phyloP scores from a whole-genome alignment of 2,797 vertebrate genomes.

The Decapterus maruadsi region DNA sequence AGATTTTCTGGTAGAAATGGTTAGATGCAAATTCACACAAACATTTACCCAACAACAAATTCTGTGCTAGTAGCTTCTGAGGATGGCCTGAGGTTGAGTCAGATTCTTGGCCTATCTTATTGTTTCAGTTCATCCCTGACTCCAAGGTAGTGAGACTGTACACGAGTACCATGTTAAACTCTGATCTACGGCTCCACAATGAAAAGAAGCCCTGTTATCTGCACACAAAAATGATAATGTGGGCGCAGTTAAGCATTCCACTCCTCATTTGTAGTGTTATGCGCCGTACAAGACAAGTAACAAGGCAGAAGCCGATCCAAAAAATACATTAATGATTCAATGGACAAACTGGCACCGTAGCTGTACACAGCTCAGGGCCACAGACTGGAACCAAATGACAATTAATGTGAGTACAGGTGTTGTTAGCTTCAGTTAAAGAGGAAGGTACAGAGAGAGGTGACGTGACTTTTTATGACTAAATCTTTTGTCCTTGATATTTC shows the following conservation, averaged over 20 bases:
- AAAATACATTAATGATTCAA: constrained; percentile 41
- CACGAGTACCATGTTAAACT: not conserved
- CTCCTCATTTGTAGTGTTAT: constrained; percentile 10
- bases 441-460: not conserved
- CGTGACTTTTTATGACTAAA: not conserved
- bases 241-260: constrained; percentile 33
- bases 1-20: too few species aligned
- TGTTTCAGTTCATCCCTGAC: too few species aligned
- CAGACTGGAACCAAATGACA: constrained; percentile 38
- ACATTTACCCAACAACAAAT: too few species aligned
- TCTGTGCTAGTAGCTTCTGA: too few species aligned
- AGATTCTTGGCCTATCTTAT: too few species aligned
- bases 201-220: constrained; percentile 12
- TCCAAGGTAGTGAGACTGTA: too few species aligned
- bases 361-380: constrained; percentile 21
- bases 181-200: constrained; percentile 1
- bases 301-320: constrained; percentile 27
- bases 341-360: constrained; percentile 12
- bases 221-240: constrained; percentile 36
- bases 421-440: constrained; percentile 21
- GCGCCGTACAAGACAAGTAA: constrained; percentile 46
- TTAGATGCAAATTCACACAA: too few species aligned
- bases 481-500: not conserved
- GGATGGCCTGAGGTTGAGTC: too few species aligned
- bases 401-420: constrained; percentile 8